These are phyloP conservation scores for Hesperia comma DNA, from an alignment of 2,888 invertebrate species.

Conservation along the genomic window DNA sequence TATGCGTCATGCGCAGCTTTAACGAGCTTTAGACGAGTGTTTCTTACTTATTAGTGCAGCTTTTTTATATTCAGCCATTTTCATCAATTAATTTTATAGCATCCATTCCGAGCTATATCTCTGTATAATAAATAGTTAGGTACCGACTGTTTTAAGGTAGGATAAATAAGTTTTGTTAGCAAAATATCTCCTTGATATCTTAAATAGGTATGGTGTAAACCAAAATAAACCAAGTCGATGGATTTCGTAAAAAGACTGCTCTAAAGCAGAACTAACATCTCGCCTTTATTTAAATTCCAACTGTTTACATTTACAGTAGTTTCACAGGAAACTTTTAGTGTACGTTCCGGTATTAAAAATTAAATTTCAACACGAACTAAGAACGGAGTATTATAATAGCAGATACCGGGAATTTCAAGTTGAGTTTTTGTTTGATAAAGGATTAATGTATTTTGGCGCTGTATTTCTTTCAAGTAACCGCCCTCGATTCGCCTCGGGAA, in stretches of 20 bases:
- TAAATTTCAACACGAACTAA: constrained; percentile 25
- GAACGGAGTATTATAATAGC: neutral
- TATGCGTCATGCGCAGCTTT: no score
- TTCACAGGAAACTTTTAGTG: constrained; percentile 25
- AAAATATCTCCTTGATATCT: neutral
- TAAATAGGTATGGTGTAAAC: constrained; percentile 13
- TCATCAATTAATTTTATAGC: no score
- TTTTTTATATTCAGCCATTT: no score
- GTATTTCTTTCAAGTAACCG: no score
- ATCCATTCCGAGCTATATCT: no score
- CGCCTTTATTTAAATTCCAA: constrained; percentile 29
- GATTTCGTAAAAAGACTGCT: constrained; percentile 13
- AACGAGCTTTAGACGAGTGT: no score
- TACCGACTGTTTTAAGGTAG: no score
- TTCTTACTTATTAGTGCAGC: no score
- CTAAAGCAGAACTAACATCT: constrained; percentile 24
- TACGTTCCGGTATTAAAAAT: constrained; percentile 27
- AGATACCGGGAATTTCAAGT: neutral
- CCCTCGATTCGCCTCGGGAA: no score
- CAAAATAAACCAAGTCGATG: constrained; percentile 1
- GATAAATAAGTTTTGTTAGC: no score
- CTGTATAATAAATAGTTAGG: no score
- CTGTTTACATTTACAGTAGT: constrained; percentile 30
- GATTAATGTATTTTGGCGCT: neutral
- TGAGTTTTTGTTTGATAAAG: neutral